phyloP scores from a whole-genome alignment of 1,140 invertebrate species.

The Cydia amplana region DNA sequence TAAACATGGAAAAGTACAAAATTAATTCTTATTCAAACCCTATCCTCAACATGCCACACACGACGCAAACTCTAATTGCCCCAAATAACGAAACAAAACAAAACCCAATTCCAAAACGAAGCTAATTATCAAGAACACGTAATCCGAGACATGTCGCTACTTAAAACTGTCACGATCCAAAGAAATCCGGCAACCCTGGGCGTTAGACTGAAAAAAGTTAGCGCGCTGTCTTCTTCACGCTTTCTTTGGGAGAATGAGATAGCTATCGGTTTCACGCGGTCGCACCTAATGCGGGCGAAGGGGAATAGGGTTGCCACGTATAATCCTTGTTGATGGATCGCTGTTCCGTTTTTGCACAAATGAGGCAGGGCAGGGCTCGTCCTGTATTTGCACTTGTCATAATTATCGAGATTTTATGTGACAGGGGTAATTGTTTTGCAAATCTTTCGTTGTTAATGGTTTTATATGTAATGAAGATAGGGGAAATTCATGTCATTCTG shows the following conservation, averaged over 20 bases:
- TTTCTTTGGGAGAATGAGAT: background rate
- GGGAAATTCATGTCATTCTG: background rate
- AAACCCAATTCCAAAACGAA: slow-evolving; percentile 6
- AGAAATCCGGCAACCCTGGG: slow-evolving; percentile 23
- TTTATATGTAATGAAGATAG: background rate
- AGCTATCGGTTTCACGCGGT: background rate
- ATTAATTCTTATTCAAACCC: background rate
- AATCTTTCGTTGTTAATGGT: background rate
- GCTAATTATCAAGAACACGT: slow-evolving; percentile 28
- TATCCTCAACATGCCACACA: background rate
- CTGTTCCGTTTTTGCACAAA: slow-evolving; percentile 19
- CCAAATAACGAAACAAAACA: slow-evolving; percentile 27
- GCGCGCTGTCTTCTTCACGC: background rate
- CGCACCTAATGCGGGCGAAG: background rate
- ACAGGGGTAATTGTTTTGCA: slow-evolving; percentile 13
- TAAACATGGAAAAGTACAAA: background rate
- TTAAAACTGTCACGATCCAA: slow-evolving; percentile 28
- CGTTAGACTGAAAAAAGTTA: background rate
- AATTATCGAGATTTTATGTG: slow-evolving; percentile 23
- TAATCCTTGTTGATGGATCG: slow-evolving; percentile 28
- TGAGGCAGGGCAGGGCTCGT: background rate
- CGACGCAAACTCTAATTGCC: slow-evolving; percentile 8
- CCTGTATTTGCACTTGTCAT: slow-evolving; percentile 24
- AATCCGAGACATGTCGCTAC: slow-evolving; percentile 22
- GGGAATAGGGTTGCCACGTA: slow-evolving; percentile 12